Evolutionary conservation across 2,113 vertebrate species (phyloP).

Genomic region (Eurystomus gularis): DNA sequence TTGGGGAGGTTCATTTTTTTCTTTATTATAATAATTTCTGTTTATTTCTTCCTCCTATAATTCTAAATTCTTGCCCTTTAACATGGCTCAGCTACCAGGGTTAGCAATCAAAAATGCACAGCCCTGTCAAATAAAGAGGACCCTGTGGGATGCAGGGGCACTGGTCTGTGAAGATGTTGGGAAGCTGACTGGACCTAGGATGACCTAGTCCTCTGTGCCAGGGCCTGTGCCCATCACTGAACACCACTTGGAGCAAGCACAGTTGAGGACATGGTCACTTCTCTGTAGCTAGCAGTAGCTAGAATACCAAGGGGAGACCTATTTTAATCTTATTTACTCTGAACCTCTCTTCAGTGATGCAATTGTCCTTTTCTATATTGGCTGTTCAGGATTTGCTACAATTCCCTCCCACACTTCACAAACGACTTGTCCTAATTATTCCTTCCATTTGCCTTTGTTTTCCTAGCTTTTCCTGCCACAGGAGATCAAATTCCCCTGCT

Average conservation of each 20-base stretch:
- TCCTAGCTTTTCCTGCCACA: background rate
- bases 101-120: background rate
- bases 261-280: accelerated
- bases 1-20: background rate
- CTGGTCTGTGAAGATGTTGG: background rate
- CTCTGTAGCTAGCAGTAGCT: background rate
- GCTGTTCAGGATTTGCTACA: background rate
- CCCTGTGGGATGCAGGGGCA: background rate
- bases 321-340: background rate
- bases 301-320: background rate
- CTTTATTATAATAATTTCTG: background rate
- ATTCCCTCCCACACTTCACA: background rate
- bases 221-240: background rate
- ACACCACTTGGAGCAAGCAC: background rate
- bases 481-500: background rate
- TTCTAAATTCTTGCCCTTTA: background rate
- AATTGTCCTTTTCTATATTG: background rate
- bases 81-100: background rate
- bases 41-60: background rate
- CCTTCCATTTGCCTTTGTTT: background rate
- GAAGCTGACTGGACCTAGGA: background rate
- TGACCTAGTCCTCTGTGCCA: background rate
- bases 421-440: background rate
- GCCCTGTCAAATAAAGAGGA: background rate
- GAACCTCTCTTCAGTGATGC: background rate